Conservation (phyloP, 2,113 vertebrate genomes). For the Ranitomeya variabilis region DNA sequence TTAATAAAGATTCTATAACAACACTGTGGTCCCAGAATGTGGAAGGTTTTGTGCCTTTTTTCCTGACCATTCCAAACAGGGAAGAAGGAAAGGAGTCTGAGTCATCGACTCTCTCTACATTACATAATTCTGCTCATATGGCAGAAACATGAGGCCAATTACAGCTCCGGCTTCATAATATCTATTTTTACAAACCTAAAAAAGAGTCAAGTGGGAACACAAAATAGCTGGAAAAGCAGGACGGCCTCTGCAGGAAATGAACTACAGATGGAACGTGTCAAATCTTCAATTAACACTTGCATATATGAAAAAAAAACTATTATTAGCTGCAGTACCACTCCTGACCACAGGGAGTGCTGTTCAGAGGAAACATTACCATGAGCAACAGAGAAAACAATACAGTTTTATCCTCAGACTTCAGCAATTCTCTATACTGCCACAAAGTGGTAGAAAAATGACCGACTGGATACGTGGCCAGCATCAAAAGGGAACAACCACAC, state of each 20-base stretch:
- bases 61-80: neutral
- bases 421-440: neutral
- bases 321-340: neutral
- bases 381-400: no score
- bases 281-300: neutral
- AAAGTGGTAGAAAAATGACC: neutral
- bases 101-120: neutral
- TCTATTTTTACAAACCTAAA: neutral
- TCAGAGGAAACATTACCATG: neutral
- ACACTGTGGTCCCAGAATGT: neutral
- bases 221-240: neutral
- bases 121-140: neutral
- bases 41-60: neutral
- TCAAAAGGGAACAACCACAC: neutral
- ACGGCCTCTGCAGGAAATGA: neutral
- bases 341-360: conserved; percentile 2
- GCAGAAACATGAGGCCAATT: neutral
- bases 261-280: neutral
- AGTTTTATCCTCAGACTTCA: no score
- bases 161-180: neutral
- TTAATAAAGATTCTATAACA: no score
- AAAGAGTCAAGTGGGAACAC: neutral
- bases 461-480: neutral
- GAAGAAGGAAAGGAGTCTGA: neutral
- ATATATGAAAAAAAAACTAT: neutral